phyloP scores from a whole-genome alignment of 2,888 invertebrate species.

The Andrena hattorfiana region DNA sequence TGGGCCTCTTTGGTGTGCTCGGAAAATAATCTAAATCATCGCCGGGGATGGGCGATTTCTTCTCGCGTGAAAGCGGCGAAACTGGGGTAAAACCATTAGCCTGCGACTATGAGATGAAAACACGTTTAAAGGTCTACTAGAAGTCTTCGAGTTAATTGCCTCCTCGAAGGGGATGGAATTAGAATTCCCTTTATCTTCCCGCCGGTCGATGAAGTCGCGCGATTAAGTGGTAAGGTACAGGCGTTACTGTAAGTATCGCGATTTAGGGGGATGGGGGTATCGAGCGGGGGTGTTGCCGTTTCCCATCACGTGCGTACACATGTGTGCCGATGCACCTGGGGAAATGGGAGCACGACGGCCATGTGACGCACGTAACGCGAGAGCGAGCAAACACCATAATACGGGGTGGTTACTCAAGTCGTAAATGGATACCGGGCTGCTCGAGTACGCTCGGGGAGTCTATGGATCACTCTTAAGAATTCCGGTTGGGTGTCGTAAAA shows the following conservation, averaged over 20 bases:
- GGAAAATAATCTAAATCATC: slow-evolving; percentile 34
- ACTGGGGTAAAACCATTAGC: slow-evolving; percentile 53
- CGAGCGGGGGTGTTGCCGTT: slow-evolving; percentile 21
- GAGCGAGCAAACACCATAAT: slow-evolving; percentile 36
- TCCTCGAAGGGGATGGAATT: background rate
- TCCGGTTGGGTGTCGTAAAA: background rate
- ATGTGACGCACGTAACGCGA: slow-evolving; percentile 34
- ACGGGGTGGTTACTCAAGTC: slow-evolving; percentile 25
- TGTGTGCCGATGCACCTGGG: slow-evolving; percentile 39
- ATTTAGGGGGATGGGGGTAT: slow-evolving; percentile 11
- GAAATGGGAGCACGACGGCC: slow-evolving; percentile 35
- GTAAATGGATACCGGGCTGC: slow-evolving; percentile 36
- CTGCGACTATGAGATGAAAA: slow-evolving; percentile 48
- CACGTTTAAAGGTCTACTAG: slow-evolving; percentile 37
- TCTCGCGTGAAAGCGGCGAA: slow-evolving; percentile 13
- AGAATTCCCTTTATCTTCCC: slow-evolving; percentile 14
- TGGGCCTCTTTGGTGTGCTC: background rate
- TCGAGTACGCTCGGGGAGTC: background rate
- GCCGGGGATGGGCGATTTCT: slow-evolving; percentile 24
- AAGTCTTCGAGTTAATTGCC: slow-evolving; percentile 42
- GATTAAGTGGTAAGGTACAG: background rate
- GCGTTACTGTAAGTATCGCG: slow-evolving; percentile 20
- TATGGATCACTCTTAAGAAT: background rate
- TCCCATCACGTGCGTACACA: slow-evolving; percentile 16
- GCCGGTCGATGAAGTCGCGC: background rate